phyloP scores from a whole-genome alignment of 1,140 invertebrate genomes.

The Sycophila sp. region DNA sequence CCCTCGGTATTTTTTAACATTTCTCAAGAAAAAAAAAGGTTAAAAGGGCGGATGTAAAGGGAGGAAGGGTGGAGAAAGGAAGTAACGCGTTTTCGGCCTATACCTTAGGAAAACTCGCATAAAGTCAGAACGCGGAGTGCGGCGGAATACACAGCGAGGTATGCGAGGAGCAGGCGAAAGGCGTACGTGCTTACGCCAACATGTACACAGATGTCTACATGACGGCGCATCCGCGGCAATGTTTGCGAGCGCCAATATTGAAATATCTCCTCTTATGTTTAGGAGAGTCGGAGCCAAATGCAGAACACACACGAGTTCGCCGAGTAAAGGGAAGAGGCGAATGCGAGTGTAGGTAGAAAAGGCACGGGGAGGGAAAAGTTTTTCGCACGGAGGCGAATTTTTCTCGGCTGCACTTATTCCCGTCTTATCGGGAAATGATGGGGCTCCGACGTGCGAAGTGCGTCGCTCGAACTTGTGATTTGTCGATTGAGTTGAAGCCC shows the following conservation, averaged over 20 bases:
- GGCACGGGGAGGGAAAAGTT: not conserved
- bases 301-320: conserved; percentile 32
- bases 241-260: conserved; percentile 55
- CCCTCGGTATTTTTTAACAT: too few species aligned
- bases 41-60: not conserved
- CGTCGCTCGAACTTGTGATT: too few species aligned
- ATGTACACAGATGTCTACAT: not conserved
- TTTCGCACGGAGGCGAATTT: not conserved
- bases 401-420: conserved; percentile 23
- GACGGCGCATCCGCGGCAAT: not conserved
- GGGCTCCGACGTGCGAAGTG: too few species aligned
- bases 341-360: too few species aligned
- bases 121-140: too few species aligned
- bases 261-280: conserved; percentile 59
- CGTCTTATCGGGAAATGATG: too few species aligned
- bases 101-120: too few species aligned
- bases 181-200: conserved; percentile 5
- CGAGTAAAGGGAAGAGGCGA: not conserved
- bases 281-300: conserved; percentile 49
- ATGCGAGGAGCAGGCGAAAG: too few species aligned
- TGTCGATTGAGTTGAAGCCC: too few species aligned
- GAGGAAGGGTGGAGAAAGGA: not conserved
- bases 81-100: too few species aligned
- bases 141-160: too few species aligned
- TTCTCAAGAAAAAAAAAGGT: too few species aligned